phyloP scores from a whole-genome alignment of 2,113 vertebrate species.

The Grammomys surdaster region DNA sequence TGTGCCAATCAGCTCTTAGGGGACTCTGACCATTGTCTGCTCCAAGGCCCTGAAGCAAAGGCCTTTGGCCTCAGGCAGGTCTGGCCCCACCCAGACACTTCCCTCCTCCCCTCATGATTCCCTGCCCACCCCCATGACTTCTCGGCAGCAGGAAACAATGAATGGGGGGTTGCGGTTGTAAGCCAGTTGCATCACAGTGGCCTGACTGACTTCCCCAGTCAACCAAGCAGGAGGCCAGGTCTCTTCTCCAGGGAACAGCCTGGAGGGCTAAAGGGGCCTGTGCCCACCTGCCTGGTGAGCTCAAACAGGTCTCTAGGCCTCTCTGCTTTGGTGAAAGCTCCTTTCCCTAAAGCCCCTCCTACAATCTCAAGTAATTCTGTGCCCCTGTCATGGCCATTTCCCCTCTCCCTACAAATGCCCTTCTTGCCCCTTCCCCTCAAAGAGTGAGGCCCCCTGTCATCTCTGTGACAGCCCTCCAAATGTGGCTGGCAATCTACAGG shows the following conservation, averaged over 20 bases:
- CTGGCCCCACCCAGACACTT: slow-evolving; percentile 57
- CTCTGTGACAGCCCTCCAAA: background rate
- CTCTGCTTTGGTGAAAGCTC: background rate
- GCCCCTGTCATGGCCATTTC: background rate
- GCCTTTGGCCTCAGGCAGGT: background rate
- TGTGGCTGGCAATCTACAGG: background rate
- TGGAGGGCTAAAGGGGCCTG: background rate
- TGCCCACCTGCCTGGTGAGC: background rate
- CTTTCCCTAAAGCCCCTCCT: background rate
- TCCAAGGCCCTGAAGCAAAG: background rate
- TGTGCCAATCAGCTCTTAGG: background rate
- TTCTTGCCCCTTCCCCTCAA: background rate
- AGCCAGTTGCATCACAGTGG: slow-evolving; percentile 71
- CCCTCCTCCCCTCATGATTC: slow-evolving; percentile 26
- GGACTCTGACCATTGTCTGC: background rate
- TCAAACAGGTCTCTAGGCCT: background rate
- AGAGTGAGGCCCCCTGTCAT: background rate
- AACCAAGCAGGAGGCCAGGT: background rate
- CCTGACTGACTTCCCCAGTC: slow-evolving; percentile 77
- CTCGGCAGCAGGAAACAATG: slow-evolving; percentile 78
- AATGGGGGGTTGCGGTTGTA: slow-evolving; percentile 59
- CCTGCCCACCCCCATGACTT: slow-evolving; percentile 56
- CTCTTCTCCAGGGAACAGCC: background rate
- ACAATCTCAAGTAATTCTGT: background rate
- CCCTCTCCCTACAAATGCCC: background rate